Evolutionary conservation across 2,797 vertebrate genomes (phyloP).

Genomic region (Apogon talboti): DNA sequence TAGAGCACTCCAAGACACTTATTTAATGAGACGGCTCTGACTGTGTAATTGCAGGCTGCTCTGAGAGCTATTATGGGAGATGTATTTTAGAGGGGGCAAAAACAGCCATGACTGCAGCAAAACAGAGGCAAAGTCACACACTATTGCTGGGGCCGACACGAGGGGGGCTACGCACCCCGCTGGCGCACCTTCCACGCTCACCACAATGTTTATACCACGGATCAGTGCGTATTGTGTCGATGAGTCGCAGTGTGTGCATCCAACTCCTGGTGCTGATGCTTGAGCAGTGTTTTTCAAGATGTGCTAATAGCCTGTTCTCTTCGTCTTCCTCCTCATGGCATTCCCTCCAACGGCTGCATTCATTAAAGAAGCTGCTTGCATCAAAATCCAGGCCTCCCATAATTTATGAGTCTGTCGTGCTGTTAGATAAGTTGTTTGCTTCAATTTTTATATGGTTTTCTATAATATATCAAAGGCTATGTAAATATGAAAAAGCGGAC

Average conservation of each 20-base stretch:
- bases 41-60: conserved; percentile 77
- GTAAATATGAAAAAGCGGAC: background rate
- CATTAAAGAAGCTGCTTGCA: conserved; percentile 11
- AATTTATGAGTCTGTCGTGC: conserved; percentile 20
- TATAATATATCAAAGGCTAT: conserved; percentile 34
- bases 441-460: conserved; percentile 4
- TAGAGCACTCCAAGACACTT: conserved; percentile 65
- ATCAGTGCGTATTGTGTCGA: conserved; percentile 27
- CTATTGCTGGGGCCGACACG: conserved; percentile 6
- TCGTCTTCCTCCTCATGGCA: background rate
- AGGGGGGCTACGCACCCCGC: conserved; percentile 18
- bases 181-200: conserved; percentile 13
- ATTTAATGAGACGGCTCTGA: conserved; percentile 75
- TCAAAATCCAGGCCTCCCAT: conserved; percentile 25
- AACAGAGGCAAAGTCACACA: conserved; percentile 41
- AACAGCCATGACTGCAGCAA: conserved; percentile 64
- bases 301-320: background rate
- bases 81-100: conserved; percentile 63
- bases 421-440: conserved; percentile 9
- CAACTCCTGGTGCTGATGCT: background rate
- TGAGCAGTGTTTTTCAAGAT: background rate
- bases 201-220: conserved; percentile 8
- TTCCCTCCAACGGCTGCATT: conserved; percentile 21
- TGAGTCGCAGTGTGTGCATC: background rate
- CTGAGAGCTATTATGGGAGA: conserved; percentile 68